Evolutionary conservation across 2,797 vertebrate species (phyloP), one percentile per base, ranked within the genome.

Genomic region (Coregonus sp.): DNA sequence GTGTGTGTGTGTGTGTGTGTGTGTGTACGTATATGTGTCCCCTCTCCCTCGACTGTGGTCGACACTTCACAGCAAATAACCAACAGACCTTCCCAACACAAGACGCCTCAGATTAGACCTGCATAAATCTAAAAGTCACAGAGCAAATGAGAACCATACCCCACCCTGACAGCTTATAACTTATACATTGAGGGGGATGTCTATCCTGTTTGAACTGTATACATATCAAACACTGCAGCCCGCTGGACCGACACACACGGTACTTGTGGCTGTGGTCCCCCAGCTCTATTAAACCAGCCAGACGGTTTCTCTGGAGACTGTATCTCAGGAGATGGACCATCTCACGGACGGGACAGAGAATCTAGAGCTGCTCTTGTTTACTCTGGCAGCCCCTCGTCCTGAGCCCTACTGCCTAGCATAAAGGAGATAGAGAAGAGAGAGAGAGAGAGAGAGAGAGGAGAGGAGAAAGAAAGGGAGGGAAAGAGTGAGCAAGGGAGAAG

Each of bases 261-360:
- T 18, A 18, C 56, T 88, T 89, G 86, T 83, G 80, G 84, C 90
- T 86, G 89, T 87, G 90, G 84, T 91, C 89, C 87, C 86, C 81
- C 18, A 83, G 89, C 75, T 86, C 86, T 91, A 77, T 88, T 91
- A 91, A 93, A 92, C 76, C 86, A 89, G 87, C 89, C 89, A 91
- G 88, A 89, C 25, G 25, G 25, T 25, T 25, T 25, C 25, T 25
- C 25, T 74, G 37, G 52, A 83, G 84, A 84, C 73, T 47, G 20
- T 2, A 61, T 83, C 89, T 78, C 84, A 56, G 78, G 81, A 86
- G 89, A 82, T 1, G 5, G 78, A 68, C 74, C 82, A 82, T 89
- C 82, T 84, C 72, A 85, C 54, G 12, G 71, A 81, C 74, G 5
- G 40, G 40, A 40, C 40, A 40, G 40, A 40, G 40, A 40, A 6